phyloP scores from a whole-genome alignment of 2,888 invertebrate genomes.

The Aphodius granarius region DNA sequence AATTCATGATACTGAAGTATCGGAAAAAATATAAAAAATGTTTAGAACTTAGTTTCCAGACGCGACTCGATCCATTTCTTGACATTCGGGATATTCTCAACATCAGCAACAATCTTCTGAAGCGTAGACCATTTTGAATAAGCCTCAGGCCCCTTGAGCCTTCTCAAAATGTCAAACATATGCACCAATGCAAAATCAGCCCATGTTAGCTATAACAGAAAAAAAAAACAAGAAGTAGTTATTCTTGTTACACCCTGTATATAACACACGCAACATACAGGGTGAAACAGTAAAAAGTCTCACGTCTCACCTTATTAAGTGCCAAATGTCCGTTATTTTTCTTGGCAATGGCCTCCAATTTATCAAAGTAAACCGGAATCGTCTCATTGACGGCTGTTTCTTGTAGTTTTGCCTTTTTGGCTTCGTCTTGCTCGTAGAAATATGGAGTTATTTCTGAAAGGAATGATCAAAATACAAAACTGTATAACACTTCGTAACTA shows the following conservation, averaged over 20 bases:
- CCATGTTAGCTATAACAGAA: constrained; percentile 12
- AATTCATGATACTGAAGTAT: too few relatives aligned
- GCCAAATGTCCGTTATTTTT: constrained; percentile 63
- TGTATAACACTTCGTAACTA: too few relatives aligned
- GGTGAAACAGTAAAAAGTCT: neutral
- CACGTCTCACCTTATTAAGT: constrained; percentile 43
- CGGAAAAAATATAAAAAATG: neutral
- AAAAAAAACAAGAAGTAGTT: neutral
- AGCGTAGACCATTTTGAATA: neutral
- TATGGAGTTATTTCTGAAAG: neutral
- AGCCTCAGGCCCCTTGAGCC: neutral
- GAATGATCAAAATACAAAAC: too few relatives aligned
- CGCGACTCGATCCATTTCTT: constrained; percentile 14
- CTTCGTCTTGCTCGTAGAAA: constrained; percentile 47
- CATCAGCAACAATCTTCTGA: neutral
- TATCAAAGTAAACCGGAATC: constrained; percentile 60
- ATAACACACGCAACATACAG: too few relatives aligned
- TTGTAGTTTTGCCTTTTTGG: constrained; percentile 55
- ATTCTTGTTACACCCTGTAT: neutral
- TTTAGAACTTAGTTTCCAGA: neutral
- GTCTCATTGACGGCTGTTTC: constrained; percentile 54
- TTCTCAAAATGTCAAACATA: neutral
- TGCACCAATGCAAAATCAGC: neutral
- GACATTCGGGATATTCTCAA: constrained; percentile 1
- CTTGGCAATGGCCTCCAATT: constrained; percentile 59